Conservation (phyloP, 2,797 vertebrate species). For the Halcyon badia region DNA sequence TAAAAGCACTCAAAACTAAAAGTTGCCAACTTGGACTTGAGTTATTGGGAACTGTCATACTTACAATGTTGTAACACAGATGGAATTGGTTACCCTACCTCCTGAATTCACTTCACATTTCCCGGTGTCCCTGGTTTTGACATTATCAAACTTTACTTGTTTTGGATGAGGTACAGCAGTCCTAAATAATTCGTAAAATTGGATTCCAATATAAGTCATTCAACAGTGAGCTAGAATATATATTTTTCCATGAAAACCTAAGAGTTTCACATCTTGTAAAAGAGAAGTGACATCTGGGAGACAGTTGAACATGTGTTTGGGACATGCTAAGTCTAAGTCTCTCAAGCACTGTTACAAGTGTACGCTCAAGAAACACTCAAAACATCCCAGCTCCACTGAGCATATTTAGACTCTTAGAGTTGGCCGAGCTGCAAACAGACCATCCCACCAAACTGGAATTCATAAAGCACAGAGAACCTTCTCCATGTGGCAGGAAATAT, state of each 20-base stretch:
- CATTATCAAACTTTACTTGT: neutral
- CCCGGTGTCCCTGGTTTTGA: neutral
- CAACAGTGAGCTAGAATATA: neutral
- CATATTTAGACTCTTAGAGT: neutral
- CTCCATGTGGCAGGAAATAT: neutral
- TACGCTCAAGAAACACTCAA: neutral
- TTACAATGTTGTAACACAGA: neutral
- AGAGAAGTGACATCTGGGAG: neutral
- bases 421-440: neutral
- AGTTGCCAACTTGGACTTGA: neutral
- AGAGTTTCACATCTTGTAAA: neutral
- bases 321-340: neutral
- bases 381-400: neutral
- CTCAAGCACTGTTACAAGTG: neutral
- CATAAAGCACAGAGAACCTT: neutral
- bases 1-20: neutral
- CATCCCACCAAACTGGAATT: neutral
- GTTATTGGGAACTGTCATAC: neutral
- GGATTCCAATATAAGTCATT: neutral
- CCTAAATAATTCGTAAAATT: neutral
- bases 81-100: neutral
- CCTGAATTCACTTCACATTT: neutral
- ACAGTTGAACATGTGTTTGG: rapidly evolving
- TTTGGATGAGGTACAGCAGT: neutral
- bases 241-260: neutral